Evolutionary conservation across 2,113 vertebrate genomes (phyloP), one percentile per base, ranked within the genome.

Genomic region (Dermatemys mawii): DNA sequence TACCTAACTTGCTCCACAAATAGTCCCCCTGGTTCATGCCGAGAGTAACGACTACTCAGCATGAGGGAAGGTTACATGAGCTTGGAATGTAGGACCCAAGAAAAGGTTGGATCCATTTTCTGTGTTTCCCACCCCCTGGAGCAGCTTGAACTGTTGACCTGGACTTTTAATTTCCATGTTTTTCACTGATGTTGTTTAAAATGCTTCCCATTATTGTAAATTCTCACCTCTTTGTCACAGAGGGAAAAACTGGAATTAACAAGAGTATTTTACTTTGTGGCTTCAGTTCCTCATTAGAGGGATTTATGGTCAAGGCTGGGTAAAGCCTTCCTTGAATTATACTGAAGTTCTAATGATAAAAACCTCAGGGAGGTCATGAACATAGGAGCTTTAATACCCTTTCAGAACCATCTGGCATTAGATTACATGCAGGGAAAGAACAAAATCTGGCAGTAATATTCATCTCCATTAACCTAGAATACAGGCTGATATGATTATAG

Each of bases 361-460:
- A 94, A 95, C 82, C 95, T 96, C 6, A 4, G 92, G 83, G 90
- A 98, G 95, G 96, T 98, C 95, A 95, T 96, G 89, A 83, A 95
- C 84, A 49, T 93, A 76, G 82, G 84, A 91, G 82, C 89, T 96
- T 97, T 97, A 96, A 97, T 94, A 92, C 93, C 87, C 88, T 94
- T 96, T 95, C 96, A 90, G 78, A 96, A 95, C 94, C 94, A 96
- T 96, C 96, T 97, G 96, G 95, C 91, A 88, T 95, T 95, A 96
- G 91, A 96, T 97, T 97, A 96, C 92, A 89, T 87, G 57, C 90
- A 95, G 88, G 41, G 83, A 95, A 97, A 97, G 90, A 96, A 91
- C 83, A 95, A 96, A 97, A 94, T 94, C 92, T 97, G 96, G 95
- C 93, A 97, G 94, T 93, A 96, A 94, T 97, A 97, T 97, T 97